Conservation (phyloP, 2,797 vertebrate species). For the Platyrinchus mystaceus region DNA sequence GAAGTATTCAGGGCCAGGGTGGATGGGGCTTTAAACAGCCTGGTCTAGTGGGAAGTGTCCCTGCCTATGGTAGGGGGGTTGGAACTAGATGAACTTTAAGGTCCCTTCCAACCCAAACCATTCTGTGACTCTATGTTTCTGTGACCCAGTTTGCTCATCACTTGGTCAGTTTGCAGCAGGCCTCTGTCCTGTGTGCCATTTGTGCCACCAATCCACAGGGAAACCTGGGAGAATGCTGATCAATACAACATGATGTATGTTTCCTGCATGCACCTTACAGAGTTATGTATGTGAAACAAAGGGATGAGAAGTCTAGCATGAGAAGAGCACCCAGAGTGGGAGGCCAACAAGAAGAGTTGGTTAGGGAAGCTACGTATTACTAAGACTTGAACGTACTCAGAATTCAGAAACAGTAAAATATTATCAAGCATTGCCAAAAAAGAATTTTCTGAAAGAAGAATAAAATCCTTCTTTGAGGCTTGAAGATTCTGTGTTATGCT, state of each 20-base stretch:
- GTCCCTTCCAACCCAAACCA: not conserved
- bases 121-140: not conserved
- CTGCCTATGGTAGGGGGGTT: rapidly evolving
- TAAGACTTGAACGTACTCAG: not conserved
- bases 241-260: rapidly evolving
- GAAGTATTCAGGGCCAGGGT: not conserved
- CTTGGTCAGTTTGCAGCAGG: not conserved
- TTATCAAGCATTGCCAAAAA: not conserved
- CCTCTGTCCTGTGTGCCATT: rapidly evolving
- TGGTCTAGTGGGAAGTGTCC: not conserved
- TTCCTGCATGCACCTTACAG: rapidly evolving
- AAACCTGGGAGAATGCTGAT: not conserved
- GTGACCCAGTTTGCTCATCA: rapidly evolving
- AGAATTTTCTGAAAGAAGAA: not conserved
- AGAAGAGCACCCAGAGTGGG: rapidly evolving
- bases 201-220: not conserved
- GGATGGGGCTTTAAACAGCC: not conserved
- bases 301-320: not conserved
- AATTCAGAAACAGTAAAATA: not conserved
- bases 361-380: not conserved
- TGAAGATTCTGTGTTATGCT: not conserved
- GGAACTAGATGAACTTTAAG: not conserved
- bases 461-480: not conserved
- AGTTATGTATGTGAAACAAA: rapidly evolving
- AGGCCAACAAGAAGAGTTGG: not conserved